Conservation (phyloP, 2,888 invertebrate species). For the Andrena praecox region DNA sequence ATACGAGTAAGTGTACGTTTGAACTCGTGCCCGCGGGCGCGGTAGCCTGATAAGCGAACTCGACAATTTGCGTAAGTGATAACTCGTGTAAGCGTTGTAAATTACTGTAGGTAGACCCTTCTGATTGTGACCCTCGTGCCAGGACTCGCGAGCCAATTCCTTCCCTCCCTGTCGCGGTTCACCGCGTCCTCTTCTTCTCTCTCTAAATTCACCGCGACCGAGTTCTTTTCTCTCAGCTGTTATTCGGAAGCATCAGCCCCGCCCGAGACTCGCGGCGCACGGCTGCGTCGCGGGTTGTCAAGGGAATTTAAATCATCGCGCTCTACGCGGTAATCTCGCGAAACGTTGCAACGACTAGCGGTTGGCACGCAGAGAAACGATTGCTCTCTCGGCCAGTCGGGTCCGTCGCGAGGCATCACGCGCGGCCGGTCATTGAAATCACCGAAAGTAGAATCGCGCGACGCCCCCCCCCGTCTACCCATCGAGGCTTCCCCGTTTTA, state of each 20-base stretch:
- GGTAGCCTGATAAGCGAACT: conserved; percentile 72
- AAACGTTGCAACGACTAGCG: too few species aligned
- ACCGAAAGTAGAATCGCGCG: conserved; percentile 2
- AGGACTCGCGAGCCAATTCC: conserved; percentile 24
- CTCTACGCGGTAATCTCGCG: too few species aligned
- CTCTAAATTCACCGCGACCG: too few species aligned
- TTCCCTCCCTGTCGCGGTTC: conserved; percentile 6
- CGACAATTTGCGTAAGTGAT: conserved; percentile 66
- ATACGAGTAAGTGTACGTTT: conserved; percentile 52
- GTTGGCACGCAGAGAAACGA: not conserved
- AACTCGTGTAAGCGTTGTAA: conserved; percentile 56
- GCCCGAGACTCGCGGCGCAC: too few species aligned
- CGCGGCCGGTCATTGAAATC: conserved; percentile 14
- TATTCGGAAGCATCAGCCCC: too few species aligned
- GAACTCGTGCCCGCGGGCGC: conserved; percentile 30
- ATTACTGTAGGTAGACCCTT: conserved; percentile 66
- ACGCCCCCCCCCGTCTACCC: not conserved
- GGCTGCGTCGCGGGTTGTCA: too few species aligned
- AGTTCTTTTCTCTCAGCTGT: too few species aligned
- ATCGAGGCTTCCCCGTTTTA: not conserved
- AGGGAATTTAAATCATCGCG: too few species aligned
- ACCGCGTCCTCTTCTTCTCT: not conserved
- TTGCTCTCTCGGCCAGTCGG: not conserved
- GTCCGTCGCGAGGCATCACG: not conserved
- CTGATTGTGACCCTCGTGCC: conserved; percentile 67